Base-by-base conservation (phyloP, 2,888 invertebrate genomes). In the Parnassius mnemosyne region DNA sequence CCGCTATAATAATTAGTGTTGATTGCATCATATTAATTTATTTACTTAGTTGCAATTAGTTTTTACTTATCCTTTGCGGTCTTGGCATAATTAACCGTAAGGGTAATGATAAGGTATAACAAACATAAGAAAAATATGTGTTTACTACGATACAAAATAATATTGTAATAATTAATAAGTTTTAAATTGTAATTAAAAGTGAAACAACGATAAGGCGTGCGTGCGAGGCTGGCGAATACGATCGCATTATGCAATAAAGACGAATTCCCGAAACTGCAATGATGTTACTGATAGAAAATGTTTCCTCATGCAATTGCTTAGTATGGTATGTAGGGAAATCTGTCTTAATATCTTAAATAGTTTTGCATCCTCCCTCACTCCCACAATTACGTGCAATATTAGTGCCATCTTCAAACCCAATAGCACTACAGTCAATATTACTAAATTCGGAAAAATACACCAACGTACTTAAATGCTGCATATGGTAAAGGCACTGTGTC, bases 181-280 rank as follows among this genome's bases (percentile, higher is more conserved):
- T 72, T 80, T 81, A 80, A 86, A 83, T 83, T 77, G 78, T 86
- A 82, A 86, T 87, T 85, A 87, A 86, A 86, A 85, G 79, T 83
- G 78, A 83, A 83, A 81, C 80, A 67, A 66, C 74, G 87, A 88
- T 88, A 87, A 85, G 72, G 74, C 69, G 76, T 80, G 80, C 79
- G 82, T 81, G 82, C 75, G 66, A 65, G 67, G 68, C 70, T 71
- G 77, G 71, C 71, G 70, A 68, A 71, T 68, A 69, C 71, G 77
- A 73, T 13, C 65, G 53, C 9, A 43, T 66, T 57, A 80, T 80
- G 69, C 71, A 47, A 65, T 5, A 76, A 34, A 12, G 58, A 68
- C 53, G 65, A 52, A 44, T 60, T 42, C 9, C 34, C 34, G 3
- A 46, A 46, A 43, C 52, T 25, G 25, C 43, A 20, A 58, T 51